Base-by-base conservation (phyloP, 2,797 vertebrate genomes). In the Phoxinus dragarum region DNA sequence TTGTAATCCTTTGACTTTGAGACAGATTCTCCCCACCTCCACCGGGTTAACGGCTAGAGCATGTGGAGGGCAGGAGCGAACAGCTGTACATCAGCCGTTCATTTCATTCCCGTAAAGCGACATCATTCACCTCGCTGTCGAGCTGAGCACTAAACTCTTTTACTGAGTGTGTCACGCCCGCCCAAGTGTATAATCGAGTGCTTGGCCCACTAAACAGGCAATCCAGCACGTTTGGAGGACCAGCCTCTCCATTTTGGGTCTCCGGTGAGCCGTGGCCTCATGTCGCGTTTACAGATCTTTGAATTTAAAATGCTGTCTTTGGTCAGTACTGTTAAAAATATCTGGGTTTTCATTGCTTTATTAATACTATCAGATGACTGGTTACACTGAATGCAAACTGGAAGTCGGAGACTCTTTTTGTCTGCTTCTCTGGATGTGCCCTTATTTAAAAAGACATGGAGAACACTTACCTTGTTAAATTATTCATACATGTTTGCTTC, bases 101-200 rank as follows among this genome's bases (percentile, higher is more conserved):
- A 74, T 80, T 84, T 82, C 67, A 68, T 81, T 73, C 34, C 49
- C 2, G 66, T 68, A 77, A 38, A 67, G 66, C 52, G 12, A 56
- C 81, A 87, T 87, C 80, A 76, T 84, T 88, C 84, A 87, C 84
- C 71, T 84, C 84, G 54, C 87, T 88, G 87, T 88, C 84, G 84
- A 84, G 68, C 79, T 36, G 59, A 67, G 82, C 87, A 81, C 84
- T 84, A 77, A 82, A 88, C 78, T 82, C 86, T 77, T 64, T 86
- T 79, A 84, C 84, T 64, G 75, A 88, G 67, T 79, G 54, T 84
- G 86, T 87, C 86, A 83, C 69, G 71, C 68, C 84, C 36, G 76
- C 82, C 89, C 88, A 72, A 85, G 86, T 90, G 89, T 88, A 84
- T 90, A 90, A 90, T 89, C 84, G 89, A 88, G 78, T 85, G 82